Evolutionary conservation across 2,888 invertebrate genomes (phyloP).

Genomic region (Campoletis raptor): DNA sequence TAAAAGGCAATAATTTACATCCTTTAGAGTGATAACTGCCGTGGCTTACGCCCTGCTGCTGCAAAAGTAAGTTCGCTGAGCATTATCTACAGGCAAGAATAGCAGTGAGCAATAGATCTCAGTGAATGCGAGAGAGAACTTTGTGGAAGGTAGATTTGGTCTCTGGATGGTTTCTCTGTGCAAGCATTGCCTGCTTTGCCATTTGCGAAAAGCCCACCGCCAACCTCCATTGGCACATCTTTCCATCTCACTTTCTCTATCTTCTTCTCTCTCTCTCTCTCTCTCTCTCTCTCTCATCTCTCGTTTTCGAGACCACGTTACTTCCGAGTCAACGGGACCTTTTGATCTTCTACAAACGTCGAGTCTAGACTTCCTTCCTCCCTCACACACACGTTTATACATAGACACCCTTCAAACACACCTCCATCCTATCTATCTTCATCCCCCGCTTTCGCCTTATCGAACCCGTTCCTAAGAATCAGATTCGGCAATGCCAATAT

Average conservation of each 20-base stretch:
- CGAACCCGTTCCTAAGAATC: not conserved
- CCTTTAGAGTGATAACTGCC: not conserved
- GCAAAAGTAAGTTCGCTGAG: not conserved
- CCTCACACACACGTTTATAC: conserved; percentile 28
- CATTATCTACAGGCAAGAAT: conserved; percentile 33
- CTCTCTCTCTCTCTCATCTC: conserved; percentile 24
- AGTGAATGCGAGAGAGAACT: conserved; percentile 23
- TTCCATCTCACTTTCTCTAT: not conserved
- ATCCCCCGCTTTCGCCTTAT: conserved; percentile 32
- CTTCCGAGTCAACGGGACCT: conserved; percentile 80
- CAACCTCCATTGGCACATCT: conserved; percentile 39
- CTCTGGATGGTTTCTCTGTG: conserved; percentile 54
- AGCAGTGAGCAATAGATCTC: conserved; percentile 23
- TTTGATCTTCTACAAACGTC: conserved; percentile 78
- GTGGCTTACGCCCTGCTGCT: not conserved
- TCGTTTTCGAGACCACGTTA: conserved; percentile 75
- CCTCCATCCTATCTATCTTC: conserved; percentile 24
- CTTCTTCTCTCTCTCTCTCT: not conserved
- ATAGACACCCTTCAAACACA: conserved; percentile 6
- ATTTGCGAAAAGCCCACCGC: conserved; percentile 73
- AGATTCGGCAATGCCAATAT: conserved; percentile 13
- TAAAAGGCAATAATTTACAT: not conserved
- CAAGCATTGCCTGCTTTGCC: conserved; percentile 69
- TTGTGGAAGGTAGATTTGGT: conserved; percentile 51
- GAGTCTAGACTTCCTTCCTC: conserved; percentile 79